These are phyloP conservation scores for Leucophenga maculata DNA, from an alignment of 2,888 invertebrate species.

Conservation along the genomic window DNA sequence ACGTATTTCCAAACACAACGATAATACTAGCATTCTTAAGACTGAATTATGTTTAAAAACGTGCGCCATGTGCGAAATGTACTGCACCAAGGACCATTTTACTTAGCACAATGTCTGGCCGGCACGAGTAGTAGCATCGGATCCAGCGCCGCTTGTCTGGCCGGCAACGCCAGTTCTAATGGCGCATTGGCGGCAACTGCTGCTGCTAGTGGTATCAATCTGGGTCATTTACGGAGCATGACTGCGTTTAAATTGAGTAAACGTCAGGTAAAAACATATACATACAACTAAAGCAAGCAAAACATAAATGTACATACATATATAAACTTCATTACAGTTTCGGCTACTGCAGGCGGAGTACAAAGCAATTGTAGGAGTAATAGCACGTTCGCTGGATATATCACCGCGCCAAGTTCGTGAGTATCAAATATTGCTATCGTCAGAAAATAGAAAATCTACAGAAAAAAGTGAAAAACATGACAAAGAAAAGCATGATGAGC, in stretches of 20 bases:
- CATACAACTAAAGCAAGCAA: neutral
- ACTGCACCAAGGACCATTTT: constrained; percentile 53
- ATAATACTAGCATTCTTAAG: constrained; percentile 41
- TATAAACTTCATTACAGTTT: constrained; percentile 45
- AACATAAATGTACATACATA: neutral
- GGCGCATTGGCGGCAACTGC: constrained; percentile 2
- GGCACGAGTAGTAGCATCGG: neutral
- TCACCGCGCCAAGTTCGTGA: constrained; percentile 52
- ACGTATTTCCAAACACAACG: constrained; percentile 49
- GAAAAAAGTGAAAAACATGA: constrained; percentile 12
- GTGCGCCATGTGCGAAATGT: constrained; percentile 56
- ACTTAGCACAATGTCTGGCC: constrained; percentile 35
- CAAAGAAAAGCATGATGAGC: neutral
- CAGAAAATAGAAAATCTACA: neutral
- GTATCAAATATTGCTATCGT: constrained; percentile 50
- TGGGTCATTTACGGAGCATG: constrained; percentile 13
- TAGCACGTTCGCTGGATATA: constrained; percentile 63
- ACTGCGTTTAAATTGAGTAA: constrained; percentile 42
- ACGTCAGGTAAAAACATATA: constrained; percentile 49
- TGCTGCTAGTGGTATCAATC: neutral
- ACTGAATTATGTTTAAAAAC: constrained; percentile 56
- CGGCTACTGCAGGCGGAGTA: constrained; percentile 63
- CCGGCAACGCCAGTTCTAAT: neutral
- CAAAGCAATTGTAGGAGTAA: constrained; percentile 62
- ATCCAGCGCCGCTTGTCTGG: neutral